phyloP scores from a whole-genome alignment of 2,888 invertebrate genomes.

The Dasypolia templi region DNA sequence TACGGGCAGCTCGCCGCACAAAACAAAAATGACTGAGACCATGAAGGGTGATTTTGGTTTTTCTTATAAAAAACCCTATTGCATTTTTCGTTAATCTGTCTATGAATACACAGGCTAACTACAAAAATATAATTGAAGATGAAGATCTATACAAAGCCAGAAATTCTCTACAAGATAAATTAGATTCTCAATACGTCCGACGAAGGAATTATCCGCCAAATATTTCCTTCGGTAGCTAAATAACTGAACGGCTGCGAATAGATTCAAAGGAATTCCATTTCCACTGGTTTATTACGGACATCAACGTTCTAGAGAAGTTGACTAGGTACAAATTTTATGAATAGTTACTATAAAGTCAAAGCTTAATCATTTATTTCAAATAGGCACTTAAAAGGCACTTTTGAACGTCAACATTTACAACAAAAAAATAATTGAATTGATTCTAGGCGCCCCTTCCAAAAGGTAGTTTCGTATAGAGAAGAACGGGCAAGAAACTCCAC shows the following conservation, averaged over 20 bases:
- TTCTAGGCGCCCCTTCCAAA: too few relatives aligned
- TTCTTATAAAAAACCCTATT: not conserved
- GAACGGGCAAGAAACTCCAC: too few relatives aligned
- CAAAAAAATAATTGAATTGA: too few relatives aligned
- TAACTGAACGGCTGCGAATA: slow-evolving; percentile 62
- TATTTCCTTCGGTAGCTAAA: slow-evolving; percentile 60
- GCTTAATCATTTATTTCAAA: too few relatives aligned
- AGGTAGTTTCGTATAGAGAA: too few relatives aligned
- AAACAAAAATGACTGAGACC: not conserved
- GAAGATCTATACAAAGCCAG: not conserved
- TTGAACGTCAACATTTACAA: too few relatives aligned
- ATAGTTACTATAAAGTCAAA: too few relatives aligned
- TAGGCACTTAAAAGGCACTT: too few relatives aligned
- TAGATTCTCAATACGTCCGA: slow-evolving; percentile 35
- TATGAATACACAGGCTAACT: not conserved
- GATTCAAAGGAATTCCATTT: slow-evolving; percentile 62
- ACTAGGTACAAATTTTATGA: slow-evolving; percentile 45
- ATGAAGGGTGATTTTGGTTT: not conserved
- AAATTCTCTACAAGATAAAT: slow-evolving; percentile 34
- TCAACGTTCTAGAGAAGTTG: slow-evolving; percentile 37
- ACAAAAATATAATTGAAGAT: not conserved
- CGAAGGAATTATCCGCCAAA: slow-evolving; percentile 50
- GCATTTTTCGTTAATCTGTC: not conserved
- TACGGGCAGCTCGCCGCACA: too few relatives aligned
- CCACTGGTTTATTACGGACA: slow-evolving; percentile 45